A percentile compares a stretch with the other conserved stretches of the same genome.
These are phyloP conservation scores for Etheostoma spectabile DNA, from an alignment of 2,113 vertebrate species.

Conservation along the genomic window DNA sequence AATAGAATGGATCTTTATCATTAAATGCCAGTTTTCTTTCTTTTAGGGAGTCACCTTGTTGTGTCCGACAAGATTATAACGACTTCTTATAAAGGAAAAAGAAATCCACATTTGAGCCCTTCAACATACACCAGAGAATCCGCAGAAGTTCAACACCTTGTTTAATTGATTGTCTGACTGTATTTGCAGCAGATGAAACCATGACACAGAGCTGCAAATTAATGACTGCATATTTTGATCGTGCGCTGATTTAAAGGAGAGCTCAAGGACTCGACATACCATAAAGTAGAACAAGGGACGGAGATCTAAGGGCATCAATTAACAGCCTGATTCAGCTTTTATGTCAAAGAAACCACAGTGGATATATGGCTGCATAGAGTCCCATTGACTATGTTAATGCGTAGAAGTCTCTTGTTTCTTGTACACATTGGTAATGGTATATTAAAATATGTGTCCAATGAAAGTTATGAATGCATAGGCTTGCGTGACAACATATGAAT, in stretches of 20 bases:
- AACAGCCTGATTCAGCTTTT: constrained; percentile 61
- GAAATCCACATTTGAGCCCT: constrained; percentile 18
- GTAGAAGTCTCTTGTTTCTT: constrained; percentile 7
- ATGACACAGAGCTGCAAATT: constrained; percentile 57
- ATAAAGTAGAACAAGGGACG: constrained; percentile 57
- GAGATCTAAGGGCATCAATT: constrained; percentile 66
- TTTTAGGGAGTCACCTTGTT: constrained; percentile 86
- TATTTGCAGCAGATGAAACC: constrained; percentile 44
- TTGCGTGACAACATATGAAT: background rate
- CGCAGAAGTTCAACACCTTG: constrained; percentile 36
- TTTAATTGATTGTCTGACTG: constrained; percentile 40
- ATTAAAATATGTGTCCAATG: constrained; percentile 7
- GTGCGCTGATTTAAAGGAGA: constrained; percentile 57
- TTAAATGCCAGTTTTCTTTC: constrained; percentile 89
- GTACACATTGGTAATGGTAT: constrained; percentile 1
- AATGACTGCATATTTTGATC: constrained; percentile 66
- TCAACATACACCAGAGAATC: constrained; percentile 25
- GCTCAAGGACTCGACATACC: constrained; percentile 50
- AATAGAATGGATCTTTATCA: constrained; percentile 88
- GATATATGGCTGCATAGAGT: constrained; percentile 4
- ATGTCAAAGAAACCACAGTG: constrained; percentile 53
- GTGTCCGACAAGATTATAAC: constrained; percentile 83
- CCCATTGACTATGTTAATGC: constrained; percentile 15
- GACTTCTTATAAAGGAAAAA: constrained; percentile 60
- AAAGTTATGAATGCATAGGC: constrained; percentile 2